These are phyloP conservation scores for Syrmaticus mikado DNA, from an alignment of 2,113 vertebrate species.

Conservation along the genomic window DNA sequence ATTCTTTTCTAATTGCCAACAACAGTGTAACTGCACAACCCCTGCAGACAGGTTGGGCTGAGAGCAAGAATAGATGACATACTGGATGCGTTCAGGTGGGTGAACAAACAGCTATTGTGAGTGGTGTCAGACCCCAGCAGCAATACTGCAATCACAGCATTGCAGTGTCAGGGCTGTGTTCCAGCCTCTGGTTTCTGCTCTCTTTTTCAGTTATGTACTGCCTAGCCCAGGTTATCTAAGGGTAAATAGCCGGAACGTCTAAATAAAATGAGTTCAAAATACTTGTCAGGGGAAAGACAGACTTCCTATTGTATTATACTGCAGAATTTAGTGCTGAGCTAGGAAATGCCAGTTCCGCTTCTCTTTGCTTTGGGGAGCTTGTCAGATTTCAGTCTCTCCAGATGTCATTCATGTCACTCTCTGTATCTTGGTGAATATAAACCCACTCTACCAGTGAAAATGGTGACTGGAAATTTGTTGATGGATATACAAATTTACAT, in stretches of 20 bases:
- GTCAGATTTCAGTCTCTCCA: not conserved
- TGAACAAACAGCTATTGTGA: not conserved
- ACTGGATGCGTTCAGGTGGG: not conserved
- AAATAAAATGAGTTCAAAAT: not conserved
- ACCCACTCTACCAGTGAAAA: not conserved
- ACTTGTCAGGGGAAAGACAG: not conserved
- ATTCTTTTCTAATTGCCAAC: not conserved
- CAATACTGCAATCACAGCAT: not conserved
- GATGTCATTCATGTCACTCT: not conserved
- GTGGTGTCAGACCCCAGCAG: not conserved
- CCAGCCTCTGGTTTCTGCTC: not conserved
- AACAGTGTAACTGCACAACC: not conserved
- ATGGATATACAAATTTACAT: not conserved
- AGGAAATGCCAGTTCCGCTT: not conserved
- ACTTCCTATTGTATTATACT: not conserved
- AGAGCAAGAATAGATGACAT: not conserved
- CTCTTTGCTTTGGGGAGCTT: not conserved
- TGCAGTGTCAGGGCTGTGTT: not conserved
- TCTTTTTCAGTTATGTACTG: not conserved
- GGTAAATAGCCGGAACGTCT: not conserved
- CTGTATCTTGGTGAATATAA: not conserved
- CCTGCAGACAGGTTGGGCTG: not conserved
- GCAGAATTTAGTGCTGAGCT: not conserved
- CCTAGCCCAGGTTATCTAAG: not conserved
- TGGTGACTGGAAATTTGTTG: not conserved